Evolutionary conservation across 2,113 vertebrate genomes (phyloP).

Genomic region (Uropsilus gracilis): DNA sequence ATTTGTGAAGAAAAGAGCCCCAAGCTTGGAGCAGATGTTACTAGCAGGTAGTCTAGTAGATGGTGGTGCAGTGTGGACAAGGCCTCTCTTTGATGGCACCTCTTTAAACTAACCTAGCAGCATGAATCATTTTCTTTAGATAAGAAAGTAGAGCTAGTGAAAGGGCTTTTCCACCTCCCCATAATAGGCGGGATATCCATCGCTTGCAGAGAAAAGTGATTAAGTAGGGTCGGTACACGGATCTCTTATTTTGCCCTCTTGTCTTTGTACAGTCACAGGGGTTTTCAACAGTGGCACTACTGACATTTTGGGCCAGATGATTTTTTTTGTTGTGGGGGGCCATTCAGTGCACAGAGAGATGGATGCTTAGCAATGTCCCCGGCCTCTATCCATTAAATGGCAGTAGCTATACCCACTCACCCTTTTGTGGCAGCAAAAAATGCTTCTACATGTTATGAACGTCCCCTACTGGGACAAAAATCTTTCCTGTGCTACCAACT

Average conservation of each 20-base stretch:
- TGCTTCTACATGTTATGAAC: neutral
- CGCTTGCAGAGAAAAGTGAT: neutral
- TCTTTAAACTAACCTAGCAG: neutral
- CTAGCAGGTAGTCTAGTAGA: neutral
- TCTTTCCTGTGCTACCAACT: neutral
- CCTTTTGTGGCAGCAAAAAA: neutral
- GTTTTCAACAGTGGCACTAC: neutral
- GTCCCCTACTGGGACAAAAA: neutral
- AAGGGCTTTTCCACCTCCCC: neutral
- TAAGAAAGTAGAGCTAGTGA: constrained; percentile 27
- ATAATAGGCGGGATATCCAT: neutral
- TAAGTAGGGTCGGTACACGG: neutral
- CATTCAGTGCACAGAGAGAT: neutral
- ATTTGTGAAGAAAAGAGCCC: neutral
- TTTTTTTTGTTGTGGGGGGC: neutral
- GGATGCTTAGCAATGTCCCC: neutral
- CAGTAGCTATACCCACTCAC: neutral
- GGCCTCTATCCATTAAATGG: neutral
- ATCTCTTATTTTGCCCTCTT: neutral
- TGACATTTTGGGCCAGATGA: neutral
- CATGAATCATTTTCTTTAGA: neutral
- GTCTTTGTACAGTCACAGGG: neutral
- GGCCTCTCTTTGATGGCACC: neutral
- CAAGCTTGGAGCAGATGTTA: neutral
- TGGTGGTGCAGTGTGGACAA: too few species aligned